phyloP scores from a whole-genome alignment of 64 coral and sea anemone species.

The Trachythela sp. region DNA sequence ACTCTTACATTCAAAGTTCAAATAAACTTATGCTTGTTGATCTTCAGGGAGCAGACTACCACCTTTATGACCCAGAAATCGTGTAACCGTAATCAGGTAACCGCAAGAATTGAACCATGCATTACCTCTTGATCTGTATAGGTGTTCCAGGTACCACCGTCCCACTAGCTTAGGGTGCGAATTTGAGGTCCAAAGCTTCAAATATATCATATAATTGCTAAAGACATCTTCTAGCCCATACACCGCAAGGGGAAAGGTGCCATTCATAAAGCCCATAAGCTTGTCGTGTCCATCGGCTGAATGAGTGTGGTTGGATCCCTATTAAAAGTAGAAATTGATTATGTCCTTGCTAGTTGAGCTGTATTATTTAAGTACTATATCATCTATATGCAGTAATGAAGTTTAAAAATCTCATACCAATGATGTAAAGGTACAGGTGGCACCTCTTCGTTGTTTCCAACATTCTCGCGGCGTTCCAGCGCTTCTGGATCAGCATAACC shows the following conservation, averaged over 20 bases:
- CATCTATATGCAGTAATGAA: too few relatives aligned
- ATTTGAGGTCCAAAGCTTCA: background rate
- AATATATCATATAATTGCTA: background rate
- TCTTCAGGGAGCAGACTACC: background rate
- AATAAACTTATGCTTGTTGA: background rate
- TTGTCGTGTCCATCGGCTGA: background rate
- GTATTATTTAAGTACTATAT: too few relatives aligned
- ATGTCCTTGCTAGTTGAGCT: too few relatives aligned
- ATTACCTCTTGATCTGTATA: background rate
- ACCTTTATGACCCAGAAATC: constrained; percentile 2
- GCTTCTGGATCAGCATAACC: background rate
- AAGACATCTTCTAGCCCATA: background rate
- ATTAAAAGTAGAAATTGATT: too few relatives aligned
- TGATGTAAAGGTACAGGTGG: background rate
- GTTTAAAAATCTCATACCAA: background rate
- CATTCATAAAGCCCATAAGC: background rate
- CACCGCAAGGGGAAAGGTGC: background rate
- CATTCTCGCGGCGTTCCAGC: background rate
- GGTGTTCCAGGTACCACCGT: background rate
- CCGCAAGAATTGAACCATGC: too few relatives aligned
- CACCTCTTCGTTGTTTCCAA: background rate
- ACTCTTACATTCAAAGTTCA: background rate
- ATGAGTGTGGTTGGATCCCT: background rate
- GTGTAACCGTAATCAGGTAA: background rate
- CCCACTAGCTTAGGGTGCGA: background rate